Evolutionary conservation across 1,140 invertebrate genomes (phyloP).

Genomic region (Microvelia longipes): DNA sequence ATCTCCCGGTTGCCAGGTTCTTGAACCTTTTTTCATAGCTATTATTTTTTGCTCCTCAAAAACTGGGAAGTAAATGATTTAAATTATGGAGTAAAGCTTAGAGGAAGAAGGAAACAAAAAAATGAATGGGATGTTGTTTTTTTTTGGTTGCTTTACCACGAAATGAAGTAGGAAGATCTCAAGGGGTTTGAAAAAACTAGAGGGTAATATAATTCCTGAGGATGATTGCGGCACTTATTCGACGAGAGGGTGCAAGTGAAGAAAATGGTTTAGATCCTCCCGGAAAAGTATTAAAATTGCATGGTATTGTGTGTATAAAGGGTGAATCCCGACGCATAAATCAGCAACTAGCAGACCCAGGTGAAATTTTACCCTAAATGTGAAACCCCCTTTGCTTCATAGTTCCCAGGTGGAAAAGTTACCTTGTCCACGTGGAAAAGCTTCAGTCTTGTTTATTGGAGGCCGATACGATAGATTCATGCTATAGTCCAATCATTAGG

Average conservation of each 20-base stretch:
- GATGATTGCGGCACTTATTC: background rate
- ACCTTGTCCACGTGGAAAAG: background rate
- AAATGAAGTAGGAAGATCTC: background rate
- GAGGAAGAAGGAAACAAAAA: background rate
- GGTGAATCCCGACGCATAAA: background rate
- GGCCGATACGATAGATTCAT: background rate
- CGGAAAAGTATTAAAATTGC: background rate
- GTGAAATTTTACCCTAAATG: background rate
- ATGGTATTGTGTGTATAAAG: background rate
- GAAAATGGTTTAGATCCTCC: background rate
- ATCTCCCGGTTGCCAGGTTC: too few species aligned
- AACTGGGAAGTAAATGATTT: background rate
- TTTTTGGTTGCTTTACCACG: background rate
- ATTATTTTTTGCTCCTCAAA: too few species aligned
- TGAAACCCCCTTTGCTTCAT: background rate
- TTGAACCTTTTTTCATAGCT: too few species aligned
- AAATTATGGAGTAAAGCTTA: background rate
- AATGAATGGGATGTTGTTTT: background rate
- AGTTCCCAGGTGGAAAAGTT: background rate
- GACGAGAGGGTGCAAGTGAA: background rate
- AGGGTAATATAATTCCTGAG: background rate
- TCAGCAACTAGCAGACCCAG: background rate
- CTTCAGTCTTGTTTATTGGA: background rate
- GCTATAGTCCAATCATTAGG: background rate
- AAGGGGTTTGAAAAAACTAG: background rate